Percentiles rank a stretch among this genome's conserved stretches.
Evolutionary conservation across 2,113 vertebrate species (phyloP).

Genomic region (Gnathonemus echidnorhynchus): DNA sequence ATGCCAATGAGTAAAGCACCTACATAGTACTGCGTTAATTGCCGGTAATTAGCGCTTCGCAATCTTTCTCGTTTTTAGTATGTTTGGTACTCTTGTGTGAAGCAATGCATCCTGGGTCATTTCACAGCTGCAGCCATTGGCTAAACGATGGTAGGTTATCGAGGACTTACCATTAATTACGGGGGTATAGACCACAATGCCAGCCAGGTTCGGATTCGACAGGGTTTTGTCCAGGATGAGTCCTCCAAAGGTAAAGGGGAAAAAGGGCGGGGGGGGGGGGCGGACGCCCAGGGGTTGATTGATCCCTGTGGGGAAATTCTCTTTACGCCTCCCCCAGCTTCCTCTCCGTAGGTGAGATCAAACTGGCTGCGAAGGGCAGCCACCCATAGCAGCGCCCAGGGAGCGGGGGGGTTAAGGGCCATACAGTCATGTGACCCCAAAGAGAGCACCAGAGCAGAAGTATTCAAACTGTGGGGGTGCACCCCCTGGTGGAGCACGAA

Average conservation of each 20-base stretch:
- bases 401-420: neutral
- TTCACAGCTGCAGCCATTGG: neutral
- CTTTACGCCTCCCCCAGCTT: no score
- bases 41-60: neutral
- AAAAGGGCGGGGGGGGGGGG: neutral
- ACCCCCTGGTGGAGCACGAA: neutral
- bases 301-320: neutral
- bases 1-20: neutral
- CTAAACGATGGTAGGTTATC: neutral
- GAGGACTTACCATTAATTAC: conserved; percentile 88
- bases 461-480: neutral
- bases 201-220: conserved; percentile 87
- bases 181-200: conserved; percentile 93
- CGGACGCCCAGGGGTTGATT: neutral
- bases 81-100: neutral
- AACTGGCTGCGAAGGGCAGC: no score
- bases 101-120: neutral
- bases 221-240: conserved; percentile 97
- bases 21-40: neutral
- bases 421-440: neutral
- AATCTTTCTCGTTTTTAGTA: neutral
- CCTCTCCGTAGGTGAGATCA: no score
- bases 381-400: no score
- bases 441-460: neutral
- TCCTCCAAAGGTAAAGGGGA: conserved; percentile 79